phyloP scores from a whole-genome alignment of 2,113 vertebrate species.

The Silurus asotus region DNA sequence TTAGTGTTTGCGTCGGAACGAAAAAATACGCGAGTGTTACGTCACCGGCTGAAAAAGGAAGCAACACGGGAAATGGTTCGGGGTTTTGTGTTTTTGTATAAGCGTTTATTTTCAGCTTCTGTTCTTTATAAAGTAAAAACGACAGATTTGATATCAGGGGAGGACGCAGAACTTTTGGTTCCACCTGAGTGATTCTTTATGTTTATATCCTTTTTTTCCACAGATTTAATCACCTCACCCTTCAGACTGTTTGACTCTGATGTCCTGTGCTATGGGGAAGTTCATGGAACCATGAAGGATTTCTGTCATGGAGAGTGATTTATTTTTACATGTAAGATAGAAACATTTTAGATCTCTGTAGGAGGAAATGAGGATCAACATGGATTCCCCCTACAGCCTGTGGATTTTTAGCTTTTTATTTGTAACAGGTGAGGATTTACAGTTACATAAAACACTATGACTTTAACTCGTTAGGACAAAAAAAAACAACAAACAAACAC shows the following conservation, averaged over 20 bases:
- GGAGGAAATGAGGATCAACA: slow-evolving; percentile 25
- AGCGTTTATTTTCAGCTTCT: too few relatives aligned
- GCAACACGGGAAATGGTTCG: background rate
- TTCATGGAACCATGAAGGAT: slow-evolving; percentile 49
- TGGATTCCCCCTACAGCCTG: slow-evolving; percentile 57
- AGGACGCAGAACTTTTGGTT: background rate
- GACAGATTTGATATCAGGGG: background rate
- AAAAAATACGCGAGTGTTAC: background rate
- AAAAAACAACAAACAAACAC: too few relatives aligned
- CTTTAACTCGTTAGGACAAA: too few relatives aligned
- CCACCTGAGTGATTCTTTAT: background rate
- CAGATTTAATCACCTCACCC: slow-evolving; percentile 16
- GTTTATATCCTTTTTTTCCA: background rate
- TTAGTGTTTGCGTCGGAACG: background rate
- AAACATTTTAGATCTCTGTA: background rate
- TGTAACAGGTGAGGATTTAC: slow-evolving; percentile 60
- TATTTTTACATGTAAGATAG: slow-evolving; percentile 23
- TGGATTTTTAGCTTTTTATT: slow-evolving; percentile 55
- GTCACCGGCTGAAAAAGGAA: background rate
- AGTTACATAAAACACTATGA: too few relatives aligned
- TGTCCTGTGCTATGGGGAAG: slow-evolving; percentile 30
- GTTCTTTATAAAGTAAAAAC: background rate
- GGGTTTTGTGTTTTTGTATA: too few relatives aligned
- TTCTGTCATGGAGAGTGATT: slow-evolving; percentile 26
- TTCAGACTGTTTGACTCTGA: background rate